phyloP scores from a whole-genome alignment of 1,140 invertebrate species.

The Danaus melanippus region DNA sequence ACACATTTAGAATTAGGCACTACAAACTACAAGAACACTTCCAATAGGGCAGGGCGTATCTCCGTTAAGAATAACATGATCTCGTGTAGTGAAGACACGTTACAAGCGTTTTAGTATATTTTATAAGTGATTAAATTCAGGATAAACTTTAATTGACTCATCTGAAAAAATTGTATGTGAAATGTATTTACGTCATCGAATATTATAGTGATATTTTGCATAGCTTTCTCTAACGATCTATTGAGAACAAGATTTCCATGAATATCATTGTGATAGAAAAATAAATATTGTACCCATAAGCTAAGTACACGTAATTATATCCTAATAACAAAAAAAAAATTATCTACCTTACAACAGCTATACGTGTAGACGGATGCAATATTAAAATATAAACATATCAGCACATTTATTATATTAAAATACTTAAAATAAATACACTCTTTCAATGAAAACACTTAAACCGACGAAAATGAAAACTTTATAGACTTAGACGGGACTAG shows the following conservation, averaged over 20 bases:
- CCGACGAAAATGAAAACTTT: slow-evolving; percentile 24
- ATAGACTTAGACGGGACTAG: slow-evolving; percentile 55
- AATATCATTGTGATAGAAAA: background rate
- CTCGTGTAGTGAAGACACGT: too few species aligned
- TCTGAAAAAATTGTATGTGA: too few species aligned
- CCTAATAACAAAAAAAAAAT: slow-evolving; percentile 20
- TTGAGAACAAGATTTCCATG: too few species aligned
- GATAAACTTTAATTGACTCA: too few species aligned
- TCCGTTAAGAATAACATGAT: too few species aligned
- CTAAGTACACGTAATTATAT: slow-evolving; percentile 19
- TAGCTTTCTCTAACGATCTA: too few species aligned
- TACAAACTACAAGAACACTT: too few species aligned
- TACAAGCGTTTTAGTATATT: too few species aligned
- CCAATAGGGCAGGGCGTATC: slow-evolving; percentile 1
- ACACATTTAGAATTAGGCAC: too few species aligned
- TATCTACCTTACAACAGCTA: slow-evolving; percentile 19
- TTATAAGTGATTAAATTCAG: too few species aligned
- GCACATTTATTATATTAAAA: slow-evolving; percentile 17
- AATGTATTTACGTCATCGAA: too few species aligned
- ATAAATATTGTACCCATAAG: slow-evolving; percentile 7
- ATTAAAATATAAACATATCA: slow-evolving; percentile 18
- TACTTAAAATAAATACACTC: slow-evolving; percentile 31
- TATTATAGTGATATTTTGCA: too few species aligned
- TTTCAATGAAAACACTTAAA: slow-evolving; percentile 28
- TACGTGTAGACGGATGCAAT: slow-evolving; percentile 23